These are phyloP conservation scores for Epizoanthus illoricatus DNA, from an alignment of 92 coral and sea anemone species.

Conservation along the genomic window DNA sequence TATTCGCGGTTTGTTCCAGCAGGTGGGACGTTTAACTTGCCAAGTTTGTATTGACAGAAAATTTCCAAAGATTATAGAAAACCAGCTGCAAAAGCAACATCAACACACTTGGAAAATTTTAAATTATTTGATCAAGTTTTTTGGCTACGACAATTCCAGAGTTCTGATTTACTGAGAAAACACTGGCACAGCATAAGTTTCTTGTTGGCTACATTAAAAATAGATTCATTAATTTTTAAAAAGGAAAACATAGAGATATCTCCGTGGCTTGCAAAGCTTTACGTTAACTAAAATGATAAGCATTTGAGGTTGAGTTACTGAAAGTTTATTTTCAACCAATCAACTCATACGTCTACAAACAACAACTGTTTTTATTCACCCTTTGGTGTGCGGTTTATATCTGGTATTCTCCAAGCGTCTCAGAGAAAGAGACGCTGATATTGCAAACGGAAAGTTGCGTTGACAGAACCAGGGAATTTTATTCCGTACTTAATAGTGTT, in stretches of 20 bases:
- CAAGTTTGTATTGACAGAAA: neutral
- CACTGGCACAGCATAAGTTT: neutral
- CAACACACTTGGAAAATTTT: neutral
- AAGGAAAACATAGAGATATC: neutral
- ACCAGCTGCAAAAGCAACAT: neutral
- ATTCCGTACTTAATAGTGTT: neutral
- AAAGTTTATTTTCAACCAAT: neutral
- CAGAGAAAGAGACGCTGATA: too few relatives aligned
- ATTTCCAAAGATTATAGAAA: neutral
- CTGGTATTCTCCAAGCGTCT: too few relatives aligned
- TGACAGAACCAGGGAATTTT: slow-evolving; percentile 1
- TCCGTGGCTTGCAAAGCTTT: slow-evolving; percentile 23
- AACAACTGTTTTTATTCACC: too few relatives aligned
- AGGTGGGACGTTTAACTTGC: neutral
- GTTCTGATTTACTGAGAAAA: neutral
- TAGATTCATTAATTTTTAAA: slow-evolving; percentile 22
- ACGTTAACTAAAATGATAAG: neutral
- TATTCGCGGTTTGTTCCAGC: slow-evolving; percentile 14
- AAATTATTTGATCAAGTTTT: neutral
- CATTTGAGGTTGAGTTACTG: neutral
- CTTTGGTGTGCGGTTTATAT: too few relatives aligned
- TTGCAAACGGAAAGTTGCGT: too few relatives aligned
- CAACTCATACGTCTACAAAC: too few relatives aligned
- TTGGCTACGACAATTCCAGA: neutral
- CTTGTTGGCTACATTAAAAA: neutral